Percentiles rank a stretch among this genome's conserved stretches.
Evolutionary conservation across 2,888 invertebrate genomes (phyloP).

Genomic region (Gisinianus flammeolus): DNA sequence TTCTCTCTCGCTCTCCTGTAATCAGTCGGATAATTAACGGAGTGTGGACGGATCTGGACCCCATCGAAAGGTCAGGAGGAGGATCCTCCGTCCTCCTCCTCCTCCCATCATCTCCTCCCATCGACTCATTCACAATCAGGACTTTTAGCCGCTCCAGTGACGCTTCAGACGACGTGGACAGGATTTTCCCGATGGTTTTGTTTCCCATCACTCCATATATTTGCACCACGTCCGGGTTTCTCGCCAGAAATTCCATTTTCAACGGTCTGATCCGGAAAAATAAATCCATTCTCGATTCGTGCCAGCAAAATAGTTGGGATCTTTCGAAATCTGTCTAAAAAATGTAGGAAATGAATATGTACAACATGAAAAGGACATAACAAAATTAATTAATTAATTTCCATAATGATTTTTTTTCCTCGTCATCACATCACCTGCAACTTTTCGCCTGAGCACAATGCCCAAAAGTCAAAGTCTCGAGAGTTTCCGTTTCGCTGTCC

Average conservation of each 20-base stretch:
- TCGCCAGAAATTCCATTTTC: conserved; percentile 37
- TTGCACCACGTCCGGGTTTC: conserved; percentile 38
- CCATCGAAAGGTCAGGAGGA: no score
- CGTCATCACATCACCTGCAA: conserved; percentile 33
- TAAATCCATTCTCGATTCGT: conserved; percentile 27
- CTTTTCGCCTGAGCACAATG: conserved; percentile 37
- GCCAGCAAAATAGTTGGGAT: conserved; percentile 39
- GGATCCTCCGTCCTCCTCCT: no score
- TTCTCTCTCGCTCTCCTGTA: no score
- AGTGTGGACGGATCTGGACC: no score
- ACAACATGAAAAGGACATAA: no score
- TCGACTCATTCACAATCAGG: no score
- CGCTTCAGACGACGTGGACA: no score
- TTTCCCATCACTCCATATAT: conserved; percentile 29
- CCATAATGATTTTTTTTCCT: not conserved
- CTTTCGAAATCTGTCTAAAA: conserved; percentile 8
- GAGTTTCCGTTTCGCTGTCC: not conserved
- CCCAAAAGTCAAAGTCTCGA: not conserved
- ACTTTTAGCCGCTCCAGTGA: no score
- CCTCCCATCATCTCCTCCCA: no score
- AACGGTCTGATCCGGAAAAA: conserved; percentile 38
- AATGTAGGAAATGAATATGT: no score
- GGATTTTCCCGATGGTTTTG: not conserved
- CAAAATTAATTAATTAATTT: no score
- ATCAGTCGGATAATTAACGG: no score